These are phyloP conservation scores for Neomonachus schauinslandi DNA, from an alignment of 2,113 vertebrate species.

Conservation along the genomic window DNA sequence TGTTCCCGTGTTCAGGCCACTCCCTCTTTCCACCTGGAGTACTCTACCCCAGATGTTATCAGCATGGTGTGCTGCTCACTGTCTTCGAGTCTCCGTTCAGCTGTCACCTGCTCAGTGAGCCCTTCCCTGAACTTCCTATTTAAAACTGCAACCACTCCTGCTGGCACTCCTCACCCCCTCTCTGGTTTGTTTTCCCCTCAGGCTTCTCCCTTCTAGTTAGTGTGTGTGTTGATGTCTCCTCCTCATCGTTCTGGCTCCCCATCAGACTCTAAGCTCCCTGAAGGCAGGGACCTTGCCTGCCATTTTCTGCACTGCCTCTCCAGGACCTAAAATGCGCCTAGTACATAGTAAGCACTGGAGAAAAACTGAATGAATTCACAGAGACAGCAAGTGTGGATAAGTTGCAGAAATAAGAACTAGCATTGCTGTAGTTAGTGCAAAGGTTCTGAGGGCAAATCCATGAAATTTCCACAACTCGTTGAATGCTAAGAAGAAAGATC, in stretches of 20 bases:
- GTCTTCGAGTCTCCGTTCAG: not conserved
- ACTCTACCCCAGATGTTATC: rapidly evolving
- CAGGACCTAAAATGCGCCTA: not conserved
- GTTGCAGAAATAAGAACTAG: not conserved
- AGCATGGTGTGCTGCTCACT: rapidly evolving
- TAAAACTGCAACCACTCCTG: not conserved
- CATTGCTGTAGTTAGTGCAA: not conserved
- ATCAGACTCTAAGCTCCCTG: not conserved
- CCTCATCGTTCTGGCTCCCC: not conserved
- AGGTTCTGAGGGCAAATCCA: not conserved
- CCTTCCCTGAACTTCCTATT: not conserved
- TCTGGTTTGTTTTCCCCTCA: not conserved
- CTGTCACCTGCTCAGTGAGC: not conserved
- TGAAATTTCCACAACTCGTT: not conserved
- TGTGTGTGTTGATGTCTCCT: not conserved
- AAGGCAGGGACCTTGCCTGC: not conserved
- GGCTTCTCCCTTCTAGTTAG: not conserved
- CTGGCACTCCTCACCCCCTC: not conserved
- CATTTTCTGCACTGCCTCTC: rapidly evolving
- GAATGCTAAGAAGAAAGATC: not conserved
- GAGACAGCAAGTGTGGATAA: not conserved
- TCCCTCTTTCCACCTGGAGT: not conserved
- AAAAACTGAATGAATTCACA: not conserved
- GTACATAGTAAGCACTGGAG: not conserved
- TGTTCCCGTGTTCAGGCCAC: not conserved